Percentiles rank a stretch among this genome's conserved stretches.
Evolutionary conservation across 1,140 invertebrate species (phyloP).

Genomic region (Drosophila seguyi): DNA sequence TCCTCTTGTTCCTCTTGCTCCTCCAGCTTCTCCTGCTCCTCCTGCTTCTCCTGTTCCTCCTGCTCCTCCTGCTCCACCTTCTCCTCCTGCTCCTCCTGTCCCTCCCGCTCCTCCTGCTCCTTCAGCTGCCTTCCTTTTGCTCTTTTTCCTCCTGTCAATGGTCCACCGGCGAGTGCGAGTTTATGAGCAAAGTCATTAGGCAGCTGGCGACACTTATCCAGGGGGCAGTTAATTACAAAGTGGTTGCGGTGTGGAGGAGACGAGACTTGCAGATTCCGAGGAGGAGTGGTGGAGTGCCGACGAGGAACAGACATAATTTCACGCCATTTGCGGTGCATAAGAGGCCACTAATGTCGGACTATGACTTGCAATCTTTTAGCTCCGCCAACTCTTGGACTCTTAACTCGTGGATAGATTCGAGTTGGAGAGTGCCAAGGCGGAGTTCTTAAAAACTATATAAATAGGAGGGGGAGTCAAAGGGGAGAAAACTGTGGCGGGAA

Average conservation of each 20-base stretch:
- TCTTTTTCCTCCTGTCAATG: constrained; percentile 57
- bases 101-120: background rate
- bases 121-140: background rate
- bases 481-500: background rate
- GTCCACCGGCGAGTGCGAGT: constrained; percentile 42
- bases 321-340: constrained; percentile 73
- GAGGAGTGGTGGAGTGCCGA: background rate
- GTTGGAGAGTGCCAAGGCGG: constrained; percentile 31
- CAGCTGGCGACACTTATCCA: constrained; percentile 72
- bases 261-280: background rate
- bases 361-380: constrained; percentile 45
- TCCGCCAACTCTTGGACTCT: constrained; percentile 14
- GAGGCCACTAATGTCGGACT: constrained; percentile 57
- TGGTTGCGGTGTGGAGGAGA: constrained; percentile 32
- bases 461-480: background rate
- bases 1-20: background rate
- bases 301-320: constrained; percentile 61
- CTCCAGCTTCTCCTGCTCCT: background rate
- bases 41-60: background rate
- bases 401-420: constrained; percentile 10
- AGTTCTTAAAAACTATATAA: constrained; percentile 10
- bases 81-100: background rate
- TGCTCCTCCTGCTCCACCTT: no score
- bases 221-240: constrained; percentile 73
- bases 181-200: constrained; percentile 80